A percentile compares a stretch with the other conserved stretches of the same genome.
phyloP scores from a whole-genome alignment of 2,797 vertebrate genomes.

The Anas capensis region DNA sequence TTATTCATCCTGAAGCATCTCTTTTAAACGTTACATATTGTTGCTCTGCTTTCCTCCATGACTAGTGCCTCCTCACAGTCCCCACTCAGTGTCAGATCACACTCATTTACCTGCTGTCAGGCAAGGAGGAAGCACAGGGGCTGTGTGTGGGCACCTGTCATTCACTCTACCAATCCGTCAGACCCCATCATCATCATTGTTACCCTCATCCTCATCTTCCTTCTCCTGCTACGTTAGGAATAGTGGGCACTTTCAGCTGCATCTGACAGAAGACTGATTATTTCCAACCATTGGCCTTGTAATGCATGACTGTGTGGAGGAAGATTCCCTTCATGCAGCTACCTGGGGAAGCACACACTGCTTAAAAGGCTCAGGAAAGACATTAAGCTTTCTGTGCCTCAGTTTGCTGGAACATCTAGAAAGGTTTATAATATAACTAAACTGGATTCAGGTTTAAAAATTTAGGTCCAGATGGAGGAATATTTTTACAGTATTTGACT shows the following conservation, averaged over 20 bases:
- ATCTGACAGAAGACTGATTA: background rate
- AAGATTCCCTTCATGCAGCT: background rate
- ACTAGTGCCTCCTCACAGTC: background rate
- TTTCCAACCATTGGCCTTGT: background rate
- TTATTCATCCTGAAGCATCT: background rate
- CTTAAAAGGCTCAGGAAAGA: too few relatives aligned
- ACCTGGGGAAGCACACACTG: background rate
- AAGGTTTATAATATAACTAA: background rate
- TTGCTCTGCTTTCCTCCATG: background rate
- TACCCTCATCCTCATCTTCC: background rate
- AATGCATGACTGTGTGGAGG: background rate
- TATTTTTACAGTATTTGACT: background rate
- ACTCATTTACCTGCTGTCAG: background rate
- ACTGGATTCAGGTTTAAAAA: background rate
- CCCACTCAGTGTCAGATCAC: accelerated
- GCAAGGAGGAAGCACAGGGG: background rate
- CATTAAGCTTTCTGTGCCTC: background rate
- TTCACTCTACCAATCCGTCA: background rate
- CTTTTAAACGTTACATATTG: background rate
- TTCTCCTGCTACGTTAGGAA: background rate
- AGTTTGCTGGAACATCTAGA: background rate
- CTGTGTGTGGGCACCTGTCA: background rate
- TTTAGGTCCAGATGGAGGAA: background rate
- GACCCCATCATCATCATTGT: background rate
- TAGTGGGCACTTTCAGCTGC: background rate